phyloP scores from a whole-genome alignment of 2,797 vertebrate genomes.

The Columba guinea region DNA sequence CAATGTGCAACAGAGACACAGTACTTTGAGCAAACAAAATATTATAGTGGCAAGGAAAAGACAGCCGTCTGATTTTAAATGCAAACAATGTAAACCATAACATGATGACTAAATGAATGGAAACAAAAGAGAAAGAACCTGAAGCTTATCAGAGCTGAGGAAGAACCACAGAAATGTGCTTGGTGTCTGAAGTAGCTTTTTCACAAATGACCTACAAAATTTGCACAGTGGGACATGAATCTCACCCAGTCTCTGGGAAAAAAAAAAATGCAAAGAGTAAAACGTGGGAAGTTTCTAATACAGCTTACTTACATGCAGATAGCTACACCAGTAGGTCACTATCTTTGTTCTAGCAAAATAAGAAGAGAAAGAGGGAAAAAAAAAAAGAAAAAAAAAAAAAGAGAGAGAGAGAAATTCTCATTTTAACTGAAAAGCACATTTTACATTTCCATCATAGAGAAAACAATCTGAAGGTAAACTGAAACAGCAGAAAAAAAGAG shows the following conservation, averaged over 20 bases:
- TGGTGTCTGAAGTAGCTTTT: not conserved
- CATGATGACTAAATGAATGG: not conserved
- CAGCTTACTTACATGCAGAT: not conserved
- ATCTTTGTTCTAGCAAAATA: not conserved
- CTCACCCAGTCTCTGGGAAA: accelerated
- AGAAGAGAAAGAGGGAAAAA: not conserved
- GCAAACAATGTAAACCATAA: not conserved
- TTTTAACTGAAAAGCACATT: not conserved
- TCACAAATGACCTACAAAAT: not conserved
- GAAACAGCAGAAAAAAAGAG: not conserved
- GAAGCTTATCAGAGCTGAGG: not conserved
- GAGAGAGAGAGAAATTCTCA: not conserved
- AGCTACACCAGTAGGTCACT: not conserved
- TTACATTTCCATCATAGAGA: not conserved
- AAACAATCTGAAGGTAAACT: not conserved
- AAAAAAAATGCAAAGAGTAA: not conserved
- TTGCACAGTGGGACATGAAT: not conserved
- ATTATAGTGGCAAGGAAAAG: not conserved
- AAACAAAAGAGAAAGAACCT: not conserved
- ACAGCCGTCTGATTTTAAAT: not conserved
- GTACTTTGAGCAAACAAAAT: not conserved
- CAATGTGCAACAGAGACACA: accelerated
- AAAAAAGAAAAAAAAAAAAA: not conserved
- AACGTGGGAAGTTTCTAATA: not conserved
- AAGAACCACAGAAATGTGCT: not conserved